phyloP scores from a whole-genome alignment of 2,888 invertebrate genomes.

The Lottia scabra region DNA sequence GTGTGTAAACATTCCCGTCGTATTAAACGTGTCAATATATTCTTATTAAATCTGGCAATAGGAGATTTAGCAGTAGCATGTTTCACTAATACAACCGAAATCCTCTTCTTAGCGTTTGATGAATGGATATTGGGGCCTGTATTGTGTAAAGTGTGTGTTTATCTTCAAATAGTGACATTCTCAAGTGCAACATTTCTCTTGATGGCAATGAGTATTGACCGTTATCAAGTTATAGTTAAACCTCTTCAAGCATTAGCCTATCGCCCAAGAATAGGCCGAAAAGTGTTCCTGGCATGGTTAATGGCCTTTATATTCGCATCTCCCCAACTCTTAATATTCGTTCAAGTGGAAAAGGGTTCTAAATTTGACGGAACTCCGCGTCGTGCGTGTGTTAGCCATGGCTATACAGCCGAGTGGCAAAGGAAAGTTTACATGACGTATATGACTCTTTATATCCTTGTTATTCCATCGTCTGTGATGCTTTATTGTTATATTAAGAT shows the following conservation, averaged over 20 bases:
- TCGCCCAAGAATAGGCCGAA: constrained; percentile 58
- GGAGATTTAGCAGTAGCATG: constrained; percentile 69
- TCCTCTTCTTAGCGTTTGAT: constrained; percentile 68
- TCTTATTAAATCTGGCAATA: constrained; percentile 69
- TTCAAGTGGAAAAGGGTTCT: constrained; percentile 59
- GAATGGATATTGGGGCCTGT: constrained; percentile 70
- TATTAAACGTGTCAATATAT: constrained; percentile 68
- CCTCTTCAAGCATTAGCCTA: constrained; percentile 65
- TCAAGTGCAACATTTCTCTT: constrained; percentile 66
- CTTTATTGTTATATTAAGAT: constrained; percentile 69
- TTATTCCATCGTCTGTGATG: constrained; percentile 69
- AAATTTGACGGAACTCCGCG: constrained; percentile 57
- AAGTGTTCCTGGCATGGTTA: constrained; percentile 68
- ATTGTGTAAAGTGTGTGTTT: constrained; percentile 68
- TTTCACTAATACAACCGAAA: constrained; percentile 70
- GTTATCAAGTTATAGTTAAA: constrained; percentile 69
- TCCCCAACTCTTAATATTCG: constrained; percentile 70
- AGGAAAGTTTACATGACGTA: constrained; percentile 69
- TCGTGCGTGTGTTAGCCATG: constrained; percentile 67
- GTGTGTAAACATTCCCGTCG: constrained; percentile 61
- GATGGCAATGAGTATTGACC: constrained; percentile 69
- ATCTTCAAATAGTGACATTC: constrained; percentile 63
- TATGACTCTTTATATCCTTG: constrained; percentile 68
- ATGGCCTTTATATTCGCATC: constrained; percentile 67
- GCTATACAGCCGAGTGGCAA: constrained; percentile 70